phyloP scores from a whole-genome alignment of 2,888 invertebrate species.

The Meta bourneti region DNA sequence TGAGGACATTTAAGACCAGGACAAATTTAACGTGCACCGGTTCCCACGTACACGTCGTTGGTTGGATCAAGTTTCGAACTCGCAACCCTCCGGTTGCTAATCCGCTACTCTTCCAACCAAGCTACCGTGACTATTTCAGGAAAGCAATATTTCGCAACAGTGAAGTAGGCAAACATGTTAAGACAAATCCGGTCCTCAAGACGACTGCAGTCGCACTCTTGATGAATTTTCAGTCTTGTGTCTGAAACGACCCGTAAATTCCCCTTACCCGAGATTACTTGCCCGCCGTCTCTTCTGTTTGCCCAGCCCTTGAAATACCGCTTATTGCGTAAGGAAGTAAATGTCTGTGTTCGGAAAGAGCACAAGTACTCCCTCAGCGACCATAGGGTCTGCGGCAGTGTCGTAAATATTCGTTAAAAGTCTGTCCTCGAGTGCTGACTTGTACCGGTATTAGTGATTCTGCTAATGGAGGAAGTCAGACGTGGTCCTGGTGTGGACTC shows the following conservation, averaged over 20 bases:
- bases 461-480: slow-evolving; percentile 9
- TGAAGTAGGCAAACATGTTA: neutral
- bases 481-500: neutral
- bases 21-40: too few species aligned
- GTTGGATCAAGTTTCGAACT: too few species aligned
- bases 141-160: neutral
- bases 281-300: slow-evolving; percentile 6
- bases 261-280: neutral
- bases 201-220: neutral
- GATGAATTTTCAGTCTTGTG: neutral
- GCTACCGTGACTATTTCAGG: neutral
- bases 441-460: slow-evolving; percentile 11
- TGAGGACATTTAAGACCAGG: too few species aligned
- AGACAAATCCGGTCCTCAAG: neutral
- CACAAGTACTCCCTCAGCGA: slow-evolving; percentile 22
- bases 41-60: too few species aligned
- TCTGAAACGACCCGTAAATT: neutral
- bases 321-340: slow-evolving; percentile 8
- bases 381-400: neutral
- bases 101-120: neutral
- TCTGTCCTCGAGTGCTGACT: neutral
- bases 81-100: too few species aligned
- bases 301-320: neutral
- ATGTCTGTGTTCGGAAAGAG: slow-evolving; percentile 11
- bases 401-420: slow-evolving; percentile 50